Base-by-base conservation (phyloP, 2,888 invertebrate species). In the Agonum fuliginosum region DNA sequence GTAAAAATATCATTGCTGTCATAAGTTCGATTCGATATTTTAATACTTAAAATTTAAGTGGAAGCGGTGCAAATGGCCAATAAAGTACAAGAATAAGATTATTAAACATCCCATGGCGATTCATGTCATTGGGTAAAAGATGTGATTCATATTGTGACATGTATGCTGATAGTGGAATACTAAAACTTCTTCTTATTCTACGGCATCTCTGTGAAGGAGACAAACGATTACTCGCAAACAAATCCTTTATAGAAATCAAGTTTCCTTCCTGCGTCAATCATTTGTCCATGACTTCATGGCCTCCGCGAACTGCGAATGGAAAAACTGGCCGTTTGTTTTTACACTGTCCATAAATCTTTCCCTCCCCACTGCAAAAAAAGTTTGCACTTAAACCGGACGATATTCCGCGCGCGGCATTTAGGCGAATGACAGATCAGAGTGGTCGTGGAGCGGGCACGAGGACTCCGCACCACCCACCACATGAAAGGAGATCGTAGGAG, bases 161-260 rank as follows among this genome's bases (percentile, higher is more conserved):
- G n/a, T n/a, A n/a, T n/a, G n/a, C n/a, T n/a, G n/a, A n/a, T n/a
- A n/a, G n/a, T n/a, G n/a, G n/a, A n/a, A n/a, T n/a, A n/a, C n/a
- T n/a, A n/a, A n/a, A n/a, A n/a, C n/a, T n/a, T n/a, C n/a, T n/a
- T n/a, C n/a, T n/a, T n/a, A n/a, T n/a, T n/a, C n/a, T n/a, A n/a
- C n/a, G n/a, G n/a, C n/a, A n/a, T n/a, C n/a, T n/a, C 30, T 30
- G 4, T 30, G 41, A 67, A 37, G 67, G n/a, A 41, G 22, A 67
- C 67, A 67, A 67, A 67, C 41, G 67, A 67, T 71, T 22, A 43
- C 51, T 30, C 14, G 34, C 71, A 71, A 71, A 71, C 46, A 71
- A 71, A 71, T 51, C 30, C 71, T 48, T 30, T 71, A 71, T 71
- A 51, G 71, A 71, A 71, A 46, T 71, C 71, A 71, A 51, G 67